Conservation (phyloP, 2,113 vertebrate species). For the Mola mola region DNA sequence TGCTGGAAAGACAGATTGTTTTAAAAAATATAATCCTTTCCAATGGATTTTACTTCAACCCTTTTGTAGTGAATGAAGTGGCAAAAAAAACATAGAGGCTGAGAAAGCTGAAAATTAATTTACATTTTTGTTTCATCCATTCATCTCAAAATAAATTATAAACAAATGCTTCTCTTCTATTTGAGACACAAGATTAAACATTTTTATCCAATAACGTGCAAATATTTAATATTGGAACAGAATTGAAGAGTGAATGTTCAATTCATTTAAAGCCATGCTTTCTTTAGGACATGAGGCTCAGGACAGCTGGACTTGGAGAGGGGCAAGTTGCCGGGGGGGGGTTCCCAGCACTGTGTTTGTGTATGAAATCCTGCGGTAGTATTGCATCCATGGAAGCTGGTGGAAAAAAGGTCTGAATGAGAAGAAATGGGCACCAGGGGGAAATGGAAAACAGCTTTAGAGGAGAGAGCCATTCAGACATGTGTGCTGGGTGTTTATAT, state of each 20-base stretch:
- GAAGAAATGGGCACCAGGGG: conserved; percentile 68
- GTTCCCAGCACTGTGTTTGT: conserved; percentile 69
- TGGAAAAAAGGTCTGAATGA: conserved; percentile 74
- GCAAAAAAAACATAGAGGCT: background rate
- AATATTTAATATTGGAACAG: conserved; percentile 2
- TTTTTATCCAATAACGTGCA: background rate
- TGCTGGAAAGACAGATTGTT: too few relatives aligned
- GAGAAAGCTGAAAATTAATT: background rate
- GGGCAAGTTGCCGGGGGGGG: conserved; percentile 49
- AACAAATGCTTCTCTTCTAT: too few relatives aligned
- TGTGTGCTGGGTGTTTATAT: conserved; percentile 77
- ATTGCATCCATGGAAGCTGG: conserved; percentile 71
- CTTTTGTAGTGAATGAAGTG: background rate
- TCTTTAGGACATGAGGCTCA: conserved; percentile 47
- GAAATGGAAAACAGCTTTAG: conserved; percentile 75
- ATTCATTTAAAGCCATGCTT: conserved; percentile 20
- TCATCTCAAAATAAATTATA: too few relatives aligned
- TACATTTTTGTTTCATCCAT: too few relatives aligned
- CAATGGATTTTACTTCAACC: background rate
- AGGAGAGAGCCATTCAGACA: conserved; percentile 64
- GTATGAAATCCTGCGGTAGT: conserved; percentile 73
- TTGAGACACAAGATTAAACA: background rate
- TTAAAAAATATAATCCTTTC: background rate
- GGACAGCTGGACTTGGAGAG: conserved; percentile 56
- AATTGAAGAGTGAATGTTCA: background rate